Base-by-base conservation (phyloP, 2,797 vertebrate species). In the Onychomys torridus region DNA sequence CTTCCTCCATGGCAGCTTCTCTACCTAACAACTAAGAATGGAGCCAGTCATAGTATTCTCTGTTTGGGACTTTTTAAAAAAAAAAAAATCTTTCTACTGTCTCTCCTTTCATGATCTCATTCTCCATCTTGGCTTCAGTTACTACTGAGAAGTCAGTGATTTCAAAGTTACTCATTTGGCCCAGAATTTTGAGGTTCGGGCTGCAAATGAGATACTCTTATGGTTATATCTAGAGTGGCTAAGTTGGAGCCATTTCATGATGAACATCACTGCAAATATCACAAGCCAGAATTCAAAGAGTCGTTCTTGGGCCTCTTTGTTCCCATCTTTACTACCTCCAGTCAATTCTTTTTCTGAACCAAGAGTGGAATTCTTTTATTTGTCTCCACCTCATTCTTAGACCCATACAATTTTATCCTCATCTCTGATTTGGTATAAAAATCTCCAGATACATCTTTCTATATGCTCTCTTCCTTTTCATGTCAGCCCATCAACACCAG, bases 341-440 rank as follows among this genome's bases (percentile, higher is more conserved):
- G 40, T 19, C 29, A 17, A 40, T 27, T 75, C n/a, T 77, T n/a
- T 75, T 63, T 37, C 32, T 78, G 52, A 78, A 49, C 0, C 40
- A 65, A 10, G 32, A 17, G 13, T 16, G 17, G 94, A 16, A 46
- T 25, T 19, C 12, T 29, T 4, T 1, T 2, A 23, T 61, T 59
- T 82, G 11, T 37, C 71, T 77, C 34, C 16, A 2, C 65, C 6
- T 69, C 37, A 4, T 89, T 65, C 43, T 69, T 5, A 27, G 40
- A 46, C 1, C 0, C 6, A 49, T 27, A 23, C 0, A 8, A 3
- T 0, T 43, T 61, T 63, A 55, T 11, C 0, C 23, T 71, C 25
- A n/a, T 52, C 37, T 83, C 19, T 21, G 4, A 79, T 37, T 16
- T 37, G 12, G 21, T 25, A 0, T 13, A 27, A 43, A 81, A 43